Percentiles rank a stretch among this genome's conserved stretches.
Conservation (phyloP, 2,113 vertebrate species). For the Alethe castanea region DNA sequence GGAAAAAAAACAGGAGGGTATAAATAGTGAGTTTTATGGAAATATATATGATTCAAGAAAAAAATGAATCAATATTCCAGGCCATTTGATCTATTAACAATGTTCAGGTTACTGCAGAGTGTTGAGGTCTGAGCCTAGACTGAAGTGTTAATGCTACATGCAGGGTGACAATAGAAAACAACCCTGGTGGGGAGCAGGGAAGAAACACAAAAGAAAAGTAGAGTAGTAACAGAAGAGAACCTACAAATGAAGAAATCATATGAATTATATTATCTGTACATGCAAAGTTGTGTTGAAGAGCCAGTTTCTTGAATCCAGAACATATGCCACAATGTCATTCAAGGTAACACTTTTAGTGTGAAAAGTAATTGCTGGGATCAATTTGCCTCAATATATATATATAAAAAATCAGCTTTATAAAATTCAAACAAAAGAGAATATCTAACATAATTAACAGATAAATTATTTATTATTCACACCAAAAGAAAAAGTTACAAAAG, state of each 20-base stretch:
- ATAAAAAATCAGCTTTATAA: not conserved
- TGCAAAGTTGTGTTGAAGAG: not conserved
- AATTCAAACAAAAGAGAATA: not conserved
- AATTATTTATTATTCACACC: not conserved
- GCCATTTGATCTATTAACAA: not conserved
- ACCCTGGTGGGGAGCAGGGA: fast-evolving
- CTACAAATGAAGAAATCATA: not conserved
- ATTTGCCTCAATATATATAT: not conserved
- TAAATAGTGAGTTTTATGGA: not conserved
- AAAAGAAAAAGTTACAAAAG: not conserved
- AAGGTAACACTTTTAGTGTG: not conserved
- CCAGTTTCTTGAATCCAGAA: not conserved
- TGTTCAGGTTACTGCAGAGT: not conserved
- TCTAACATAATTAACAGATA: not conserved
- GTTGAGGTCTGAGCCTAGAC: fast-evolving
- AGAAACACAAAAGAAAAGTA: not conserved
- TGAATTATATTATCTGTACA: not conserved
- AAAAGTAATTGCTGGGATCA: not conserved
- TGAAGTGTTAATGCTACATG: not conserved
- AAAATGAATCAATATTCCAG: not conserved
- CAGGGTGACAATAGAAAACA: not conserved
- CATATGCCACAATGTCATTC: not conserved
- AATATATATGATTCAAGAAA: not conserved
- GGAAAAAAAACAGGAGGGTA: not conserved
- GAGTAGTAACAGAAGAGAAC: not conserved